Conservation (phyloP, 2,113 vertebrate species). For the Sinocyclocheilus rhinocerous region DNA sequence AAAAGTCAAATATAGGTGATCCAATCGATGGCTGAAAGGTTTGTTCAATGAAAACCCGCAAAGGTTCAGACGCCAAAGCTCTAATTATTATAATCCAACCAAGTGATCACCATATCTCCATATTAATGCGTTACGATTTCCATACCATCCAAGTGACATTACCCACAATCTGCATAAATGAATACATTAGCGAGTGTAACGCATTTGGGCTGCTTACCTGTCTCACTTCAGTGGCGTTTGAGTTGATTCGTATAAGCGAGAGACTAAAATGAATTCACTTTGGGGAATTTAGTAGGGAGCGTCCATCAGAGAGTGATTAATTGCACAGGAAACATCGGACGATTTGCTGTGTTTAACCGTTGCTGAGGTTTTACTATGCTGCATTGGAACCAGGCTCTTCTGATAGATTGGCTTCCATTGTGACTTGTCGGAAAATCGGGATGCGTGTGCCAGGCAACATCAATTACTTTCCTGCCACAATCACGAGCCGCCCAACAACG, state of each 20-base stretch:
- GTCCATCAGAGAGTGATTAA: conserved; percentile 57
- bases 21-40: conserved; percentile 8
- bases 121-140: conserved; percentile 13
- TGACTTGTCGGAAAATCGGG: conserved; percentile 30
- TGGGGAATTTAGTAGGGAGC: not conserved
- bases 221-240: conserved; percentile 9
- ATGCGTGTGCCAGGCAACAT: conserved; percentile 33
- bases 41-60: conserved; percentile 10
- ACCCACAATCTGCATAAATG: conserved; percentile 39
- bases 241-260: conserved; percentile 27
- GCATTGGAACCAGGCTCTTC: conserved; percentile 45
- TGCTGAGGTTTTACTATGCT: conserved; percentile 55
- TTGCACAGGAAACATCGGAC: conserved; percentile 62
- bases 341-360: conserved; percentile 64
- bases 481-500: conserved; percentile 24
- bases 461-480: conserved; percentile 34
- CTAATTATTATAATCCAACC: conserved; percentile 40
- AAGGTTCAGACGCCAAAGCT: not conserved
- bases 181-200: conserved; percentile 10
- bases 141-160: conserved; percentile 23
- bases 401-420: conserved; percentile 47
- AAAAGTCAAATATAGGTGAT: conserved; percentile 25
- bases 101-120: conserved; percentile 32
- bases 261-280: conserved; percentile 18
- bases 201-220: conserved; percentile 9